Evolutionary conservation across 2,888 invertebrate species (phyloP), one percentile per base, ranked within the genome.

Genomic region (Gnatocerus cornutus): DNA sequence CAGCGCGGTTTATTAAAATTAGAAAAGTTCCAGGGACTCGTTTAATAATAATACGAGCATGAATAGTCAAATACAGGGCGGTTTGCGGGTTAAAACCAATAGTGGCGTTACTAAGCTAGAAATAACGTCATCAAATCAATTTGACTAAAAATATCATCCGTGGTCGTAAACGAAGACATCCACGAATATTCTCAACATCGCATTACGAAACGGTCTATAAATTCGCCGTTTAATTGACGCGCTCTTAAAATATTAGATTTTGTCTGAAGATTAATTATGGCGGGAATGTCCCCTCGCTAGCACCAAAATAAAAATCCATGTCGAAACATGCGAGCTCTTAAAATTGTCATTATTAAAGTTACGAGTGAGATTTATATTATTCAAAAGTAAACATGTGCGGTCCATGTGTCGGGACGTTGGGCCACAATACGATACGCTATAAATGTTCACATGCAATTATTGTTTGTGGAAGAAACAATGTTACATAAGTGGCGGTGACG

Each of bases 211-310:
- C 33, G 43, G 30, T 16, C 64, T 55, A 64, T 64, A 64, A 64
- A 64, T 64, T 55, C 64, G 64, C 14, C 46, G 64, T 64, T 64
- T 64, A 64, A 64, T 64, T 64, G 64, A 55, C 64, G 64, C 53
- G 52, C 29, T 37, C 10, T 27, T 14, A 55, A 64, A 41, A 64
- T 53, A 64, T 64, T 62, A 61, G 41, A 62, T 64, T 45, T 64
- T 63, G 12, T 13, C 12, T 6, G 4, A 29, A 55, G 64, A 64
- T 64, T 64, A 64, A 64, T 64, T 53, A 55, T 16, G 13, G 16
- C 12, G 45, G 10, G 21, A 10, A 46, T 52, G 52, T 50, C 41
- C 13, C 62, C 29, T 39, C 52, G 53, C 30, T 13, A 29, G 16
- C 9, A 52, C 64, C 39, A 46, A 64, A 64, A 55, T 55, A 64